These are phyloP conservation scores for Salvelinus fontinalis DNA, from an alignment of 2,113 vertebrate genomes.

Conservation along the genomic window DNA sequence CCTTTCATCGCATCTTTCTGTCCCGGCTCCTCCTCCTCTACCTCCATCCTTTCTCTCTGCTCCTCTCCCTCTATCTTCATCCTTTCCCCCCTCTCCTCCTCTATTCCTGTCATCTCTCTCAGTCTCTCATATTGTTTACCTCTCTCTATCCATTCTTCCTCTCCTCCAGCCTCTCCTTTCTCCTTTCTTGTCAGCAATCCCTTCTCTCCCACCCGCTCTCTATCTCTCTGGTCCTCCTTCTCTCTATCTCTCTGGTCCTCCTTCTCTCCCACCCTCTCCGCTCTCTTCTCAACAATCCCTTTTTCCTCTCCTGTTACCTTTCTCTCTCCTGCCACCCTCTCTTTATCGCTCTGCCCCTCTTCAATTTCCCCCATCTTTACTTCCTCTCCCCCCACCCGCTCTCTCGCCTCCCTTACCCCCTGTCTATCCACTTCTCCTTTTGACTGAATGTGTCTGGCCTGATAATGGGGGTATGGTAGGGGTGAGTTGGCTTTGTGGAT, in stretches of 20 bases:
- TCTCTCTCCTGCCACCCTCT: too few species aligned
- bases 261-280: not conserved
- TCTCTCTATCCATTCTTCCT: conserved; percentile 34
- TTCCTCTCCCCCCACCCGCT: conserved; percentile 2
- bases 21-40: conserved; percentile 39
- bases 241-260: not conserved
- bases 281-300: not conserved
- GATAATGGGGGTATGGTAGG: conserved; percentile 23
- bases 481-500: conserved; percentile 45
- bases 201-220: conserved; percentile 31
- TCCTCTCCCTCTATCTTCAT: conserved; percentile 28
- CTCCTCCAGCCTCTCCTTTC: not conserved
- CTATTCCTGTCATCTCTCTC: conserved; percentile 19
- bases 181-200: not conserved
- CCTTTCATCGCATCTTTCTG: conserved; percentile 22
- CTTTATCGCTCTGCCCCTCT: conserved; percentile 15
- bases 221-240: not conserved
- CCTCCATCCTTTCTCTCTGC: conserved; percentile 21
- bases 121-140: not conserved
- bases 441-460: conserved; percentile 29
- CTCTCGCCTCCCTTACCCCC: conserved; percentile 16
- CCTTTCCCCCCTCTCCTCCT: conserved; percentile 38
- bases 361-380: not conserved
- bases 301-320: not conserved
- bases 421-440: not conserved